A percentile compares a stretch with the other conserved stretches of the same genome.
Conservation (phyloP, 2,888 invertebrate species). For the Ophonus ardosiacus region DNA sequence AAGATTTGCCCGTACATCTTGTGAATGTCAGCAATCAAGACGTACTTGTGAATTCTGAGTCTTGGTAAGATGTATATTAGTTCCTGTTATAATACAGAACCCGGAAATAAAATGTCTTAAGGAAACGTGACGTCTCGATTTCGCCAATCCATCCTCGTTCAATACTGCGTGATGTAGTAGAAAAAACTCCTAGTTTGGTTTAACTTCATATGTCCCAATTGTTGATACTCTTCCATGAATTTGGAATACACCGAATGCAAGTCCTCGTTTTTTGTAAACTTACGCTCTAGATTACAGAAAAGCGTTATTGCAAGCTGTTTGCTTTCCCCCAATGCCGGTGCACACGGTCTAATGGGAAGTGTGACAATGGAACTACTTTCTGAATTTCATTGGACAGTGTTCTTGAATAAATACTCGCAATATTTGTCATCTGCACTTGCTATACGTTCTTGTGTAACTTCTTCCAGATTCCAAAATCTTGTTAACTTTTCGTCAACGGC, state of each 20-base stretch:
- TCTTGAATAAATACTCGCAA: slow-evolving; percentile 52
- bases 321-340: slow-evolving; percentile 36
- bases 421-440: slow-evolving; percentile 25
- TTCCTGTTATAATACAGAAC: slow-evolving; percentile 67
- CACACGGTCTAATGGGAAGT: slow-evolving; percentile 49
- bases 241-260: slow-evolving; percentile 21
- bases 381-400: not conserved
- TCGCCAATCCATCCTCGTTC: slow-evolving; percentile 63
- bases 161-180: slow-evolving; percentile 65
- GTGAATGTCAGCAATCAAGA: slow-evolving; percentile 67
- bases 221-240: slow-evolving; percentile 53
- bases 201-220: slow-evolving; percentile 47
- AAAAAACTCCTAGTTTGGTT: slow-evolving; percentile 14
- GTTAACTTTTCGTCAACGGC: slow-evolving; percentile 3
- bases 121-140: slow-evolving; percentile 58
- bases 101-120: slow-evolving; percentile 67
- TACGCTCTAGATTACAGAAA: slow-evolving; percentile 49
- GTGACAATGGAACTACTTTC: slow-evolving; percentile 50
- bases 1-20: slow-evolving; percentile 69
- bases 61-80: slow-evolving; percentile 66
- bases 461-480: slow-evolving; percentile 49
- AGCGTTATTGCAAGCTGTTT: slow-evolving; percentile 45
- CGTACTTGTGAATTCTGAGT: slow-evolving; percentile 66
- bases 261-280: slow-evolving; percentile 24
- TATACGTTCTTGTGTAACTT: not conserved